phyloP scores from a whole-genome alignment of 2,113 vertebrate genomes.

The Tautogolabrus adspersus region DNA sequence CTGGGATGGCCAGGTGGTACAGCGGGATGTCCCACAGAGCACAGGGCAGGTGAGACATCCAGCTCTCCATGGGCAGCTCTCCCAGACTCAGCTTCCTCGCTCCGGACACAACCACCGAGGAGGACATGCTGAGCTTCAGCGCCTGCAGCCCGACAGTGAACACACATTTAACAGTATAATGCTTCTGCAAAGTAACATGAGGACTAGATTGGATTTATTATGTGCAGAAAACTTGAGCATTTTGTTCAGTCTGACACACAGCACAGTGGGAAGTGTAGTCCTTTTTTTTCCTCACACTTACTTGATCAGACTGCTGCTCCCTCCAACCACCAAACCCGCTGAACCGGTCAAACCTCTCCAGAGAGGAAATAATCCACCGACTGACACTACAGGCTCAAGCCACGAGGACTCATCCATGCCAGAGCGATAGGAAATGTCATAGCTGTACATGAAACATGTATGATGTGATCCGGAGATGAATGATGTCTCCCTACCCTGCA shows the following conservation, averaged over 20 bases:
- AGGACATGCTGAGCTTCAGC: constrained; percentile 62
- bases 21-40: constrained; percentile 89
- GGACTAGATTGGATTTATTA: background rate
- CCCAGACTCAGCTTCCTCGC: constrained; percentile 54
- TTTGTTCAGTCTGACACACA: background rate
- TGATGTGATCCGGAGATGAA: constrained; percentile 25
- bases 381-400: background rate
- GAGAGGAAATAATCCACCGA: background rate
- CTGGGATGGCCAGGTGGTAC: constrained; percentile 90
- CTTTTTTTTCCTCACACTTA: constrained; percentile 24
- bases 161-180: background rate
- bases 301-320: constrained; percentile 37
- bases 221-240: constrained; percentile 11
- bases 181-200: background rate
- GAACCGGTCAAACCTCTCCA: constrained; percentile 2
- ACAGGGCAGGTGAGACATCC: constrained; percentile 89
- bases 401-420: constrained; percentile 23
- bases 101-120: constrained; percentile 28
- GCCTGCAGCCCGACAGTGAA: background rate
- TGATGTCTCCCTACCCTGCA: constrained; percentile 2
- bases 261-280: background rate
- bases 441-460: constrained; percentile 40
- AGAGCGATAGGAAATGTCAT: background rate
- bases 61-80: constrained; percentile 81
- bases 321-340: constrained; percentile 19